A percentile compares a stretch with the other conserved stretches of the same genome.
These are phyloP conservation scores for Cyphomyrus discorhynchus DNA, from an alignment of 2,113 vertebrate genomes.

Conservation along the genomic window DNA sequence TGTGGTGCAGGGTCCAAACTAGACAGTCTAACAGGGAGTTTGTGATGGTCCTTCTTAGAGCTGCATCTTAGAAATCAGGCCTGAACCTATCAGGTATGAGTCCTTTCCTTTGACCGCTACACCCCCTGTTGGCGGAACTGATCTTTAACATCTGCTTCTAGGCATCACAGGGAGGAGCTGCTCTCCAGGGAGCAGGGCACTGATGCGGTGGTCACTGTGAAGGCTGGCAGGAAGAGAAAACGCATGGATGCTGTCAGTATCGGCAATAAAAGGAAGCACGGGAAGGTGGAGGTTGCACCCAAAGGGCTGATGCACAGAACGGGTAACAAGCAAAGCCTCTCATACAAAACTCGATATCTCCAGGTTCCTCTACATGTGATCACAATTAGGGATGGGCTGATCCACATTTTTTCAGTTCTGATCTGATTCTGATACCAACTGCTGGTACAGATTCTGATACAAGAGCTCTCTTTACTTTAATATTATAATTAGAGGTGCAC, in stretches of 20 bases:
- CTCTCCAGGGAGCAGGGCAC: neutral
- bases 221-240: neutral
- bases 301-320: neutral
- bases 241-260: neutral
- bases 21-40: neutral
- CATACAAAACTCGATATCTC: neutral
- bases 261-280: neutral
- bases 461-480: neutral
- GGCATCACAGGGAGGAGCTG: constrained; percentile 10
- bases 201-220: neutral
- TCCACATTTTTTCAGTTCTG: neutral
- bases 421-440: neutral
- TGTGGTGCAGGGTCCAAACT: neutral
- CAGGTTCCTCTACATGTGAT: neutral
- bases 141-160: neutral
- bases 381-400: neutral
- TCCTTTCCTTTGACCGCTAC: neutral
- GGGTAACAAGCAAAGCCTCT: neutral
- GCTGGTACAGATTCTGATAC: neutral
- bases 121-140: neutral
- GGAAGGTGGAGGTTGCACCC: neutral
- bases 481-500: neutral
- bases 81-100: neutral
- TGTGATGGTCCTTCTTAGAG: neutral
- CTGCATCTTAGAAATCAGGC: neutral